Evolutionary conservation across 2,113 vertebrate genomes (phyloP).

Genomic region (Rhinoptilus africanus): DNA sequence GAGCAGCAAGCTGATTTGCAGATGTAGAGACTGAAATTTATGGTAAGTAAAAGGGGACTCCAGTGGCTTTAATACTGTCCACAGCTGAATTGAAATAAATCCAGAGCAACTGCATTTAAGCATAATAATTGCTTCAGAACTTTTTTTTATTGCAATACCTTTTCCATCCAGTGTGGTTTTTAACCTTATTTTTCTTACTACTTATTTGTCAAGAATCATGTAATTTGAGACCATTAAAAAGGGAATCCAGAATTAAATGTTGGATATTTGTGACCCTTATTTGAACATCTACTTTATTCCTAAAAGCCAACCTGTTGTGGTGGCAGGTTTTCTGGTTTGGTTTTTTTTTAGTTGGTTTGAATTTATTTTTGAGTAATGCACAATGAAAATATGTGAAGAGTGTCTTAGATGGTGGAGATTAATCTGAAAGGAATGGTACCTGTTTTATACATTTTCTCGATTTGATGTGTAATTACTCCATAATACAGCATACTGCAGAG

Average conservation of each 20-base stretch:
- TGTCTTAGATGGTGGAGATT: not conserved
- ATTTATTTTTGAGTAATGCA: not conserved
- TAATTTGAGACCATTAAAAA: not conserved
- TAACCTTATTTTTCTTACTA: not conserved
- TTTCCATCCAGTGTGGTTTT: not conserved
- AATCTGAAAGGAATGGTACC: not conserved
- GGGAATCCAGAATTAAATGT: not conserved
- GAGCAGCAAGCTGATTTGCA: not conserved
- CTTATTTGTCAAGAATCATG: not conserved
- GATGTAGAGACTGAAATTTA: not conserved
- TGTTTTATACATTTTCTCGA: not conserved
- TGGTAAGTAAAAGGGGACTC: not conserved
- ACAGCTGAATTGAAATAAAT: not conserved
- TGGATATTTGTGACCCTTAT: not conserved
- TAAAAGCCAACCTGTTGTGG: not conserved
- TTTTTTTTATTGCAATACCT: not conserved
- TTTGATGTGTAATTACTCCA: not conserved
- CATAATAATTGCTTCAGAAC: not conserved
- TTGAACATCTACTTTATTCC: not conserved
- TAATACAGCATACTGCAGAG: not conserved
- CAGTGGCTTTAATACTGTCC: not conserved
- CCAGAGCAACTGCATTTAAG: not conserved
- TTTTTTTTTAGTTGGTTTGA: fast-evolving
- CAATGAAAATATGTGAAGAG: not conserved
- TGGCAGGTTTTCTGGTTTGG: not conserved